Base-by-base conservation (phyloP, 2,888 invertebrate genomes). In the Diloba caeruleocephala region DNA sequence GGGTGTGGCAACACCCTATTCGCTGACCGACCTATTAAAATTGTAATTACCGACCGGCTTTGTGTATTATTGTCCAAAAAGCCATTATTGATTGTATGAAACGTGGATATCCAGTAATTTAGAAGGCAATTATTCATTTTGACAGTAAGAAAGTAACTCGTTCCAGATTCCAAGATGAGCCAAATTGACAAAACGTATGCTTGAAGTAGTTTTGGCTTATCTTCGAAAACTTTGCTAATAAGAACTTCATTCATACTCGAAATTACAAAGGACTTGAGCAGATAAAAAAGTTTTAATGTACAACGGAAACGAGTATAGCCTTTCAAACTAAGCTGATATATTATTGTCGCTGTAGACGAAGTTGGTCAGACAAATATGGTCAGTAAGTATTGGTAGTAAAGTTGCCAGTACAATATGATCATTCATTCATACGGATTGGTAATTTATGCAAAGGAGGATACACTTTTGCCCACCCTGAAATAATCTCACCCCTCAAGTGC, bases 11-110 rank as follows among this genome's bases (percentile, higher is more conserved):
- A 53, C 70, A 70, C 65, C 76, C 76, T 75, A 74, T 71, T 72
- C 77, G 72, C 81, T 90, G 90, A 88, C 89, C 88, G 85, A 85
- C 87, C 88, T 84, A 89, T 90, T 91, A 90, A 90, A 91, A 88
- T 88, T 82, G 85, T 90, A 90, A 91, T 91, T 89, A 89, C 84
- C 82, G 74, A 76, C 81, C 77, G 81, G 82, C 85, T 85, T 82
- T 85, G 84, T 73, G 83, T 88, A 81, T 87, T 87, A 87, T 87
- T 87, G 85, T 81, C 79, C 74, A 82, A 89, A 84, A 84, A 71
- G 84, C 83, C 81, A 80, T 74, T 84, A 84, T 89, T 81, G 87
- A 88, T 87, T 85, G 77, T 81, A 60, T 39, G 36, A 52, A 56
- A 54, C 53, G 45, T 23, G 32, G 44, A 38, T 38, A 37, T 53